phyloP scores from a whole-genome alignment of 30 jellyfish, hydroid and myxozoan species.

The Turritopsis rubra region DNA sequence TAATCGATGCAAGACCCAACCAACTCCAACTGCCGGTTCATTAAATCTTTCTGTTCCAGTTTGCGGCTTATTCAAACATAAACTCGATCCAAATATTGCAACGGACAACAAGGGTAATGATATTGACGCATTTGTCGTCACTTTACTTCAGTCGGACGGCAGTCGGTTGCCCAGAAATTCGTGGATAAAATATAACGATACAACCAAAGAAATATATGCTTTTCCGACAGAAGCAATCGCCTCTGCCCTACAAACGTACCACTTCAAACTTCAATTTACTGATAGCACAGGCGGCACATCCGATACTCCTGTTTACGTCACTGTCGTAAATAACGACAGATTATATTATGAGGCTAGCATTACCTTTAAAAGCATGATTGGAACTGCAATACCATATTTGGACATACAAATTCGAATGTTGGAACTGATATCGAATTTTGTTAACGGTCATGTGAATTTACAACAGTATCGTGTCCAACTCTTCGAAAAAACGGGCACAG shows the following conservation, averaged over 20 bases:
- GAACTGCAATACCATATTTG: conserved; percentile 28
- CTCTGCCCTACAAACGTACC: background rate
- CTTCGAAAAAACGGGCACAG: conserved; percentile 41
- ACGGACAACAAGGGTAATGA: conserved; percentile 46
- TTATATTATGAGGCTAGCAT: conserved; percentile 35
- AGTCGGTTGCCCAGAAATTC: conserved; percentile 52
- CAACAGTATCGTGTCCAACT: conserved; percentile 47
- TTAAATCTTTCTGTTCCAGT: conserved; percentile 43
- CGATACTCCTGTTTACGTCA: conserved; percentile 32
- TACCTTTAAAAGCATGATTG: conserved; percentile 38
- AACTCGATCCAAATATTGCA: conserved; percentile 48
- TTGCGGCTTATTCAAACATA: conserved; percentile 60
- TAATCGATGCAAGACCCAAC: conserved; percentile 26
- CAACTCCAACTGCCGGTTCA: conserved; percentile 38
- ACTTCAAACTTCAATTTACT: conserved; percentile 27
- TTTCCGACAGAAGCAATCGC: conserved; percentile 48
- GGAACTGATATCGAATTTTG: conserved; percentile 32
- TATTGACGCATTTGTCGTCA: conserved; percentile 31
- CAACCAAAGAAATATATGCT: conserved; percentile 51
- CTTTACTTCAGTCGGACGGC: conserved; percentile 41
- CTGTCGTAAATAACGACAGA: conserved; percentile 9
- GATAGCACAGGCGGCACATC: conserved; percentile 56
- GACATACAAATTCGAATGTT: conserved; percentile 54
- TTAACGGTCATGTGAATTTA: conserved; percentile 16
- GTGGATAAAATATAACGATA: conserved; percentile 64